These are phyloP conservation scores for Eubasilissa regina DNA, from an alignment of 1,140 invertebrate genomes.

Conservation along the genomic window DNA sequence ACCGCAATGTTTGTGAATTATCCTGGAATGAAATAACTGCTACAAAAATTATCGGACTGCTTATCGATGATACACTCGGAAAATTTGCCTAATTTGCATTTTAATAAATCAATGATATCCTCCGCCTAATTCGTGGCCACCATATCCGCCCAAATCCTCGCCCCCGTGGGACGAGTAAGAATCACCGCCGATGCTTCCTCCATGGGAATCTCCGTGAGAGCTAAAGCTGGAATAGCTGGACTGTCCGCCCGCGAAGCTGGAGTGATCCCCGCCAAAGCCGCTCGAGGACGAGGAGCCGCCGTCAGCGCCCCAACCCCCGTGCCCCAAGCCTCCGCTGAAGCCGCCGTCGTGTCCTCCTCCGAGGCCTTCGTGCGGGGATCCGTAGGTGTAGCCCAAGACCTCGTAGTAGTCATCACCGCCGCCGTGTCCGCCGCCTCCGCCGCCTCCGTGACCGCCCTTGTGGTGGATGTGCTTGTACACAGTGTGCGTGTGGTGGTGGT, in stretches of 20 bases:
- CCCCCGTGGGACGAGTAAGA: constrained; percentile 63
- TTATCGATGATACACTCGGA: neutral
- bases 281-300: constrained; percentile 54
- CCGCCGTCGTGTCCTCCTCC: constrained; percentile 64
- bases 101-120: constrained; percentile 31
- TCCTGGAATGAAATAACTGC: constrained; percentile 24
- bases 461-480: constrained; percentile 74
- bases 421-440: constrained; percentile 67
- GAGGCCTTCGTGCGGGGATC: constrained; percentile 67
- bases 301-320: constrained; percentile 63
- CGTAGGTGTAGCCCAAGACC: constrained; percentile 70
- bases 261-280: constrained; percentile 62
- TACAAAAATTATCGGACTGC: neutral
- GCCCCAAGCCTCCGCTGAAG: constrained; percentile 65
- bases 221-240: constrained; percentile 65
- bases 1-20: constrained; percentile 18
- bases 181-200: constrained; percentile 60
- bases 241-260: constrained; percentile 62
- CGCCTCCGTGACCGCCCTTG: constrained; percentile 66
- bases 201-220: constrained; percentile 62
- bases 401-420: constrained; percentile 67
- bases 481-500: constrained; percentile 76
- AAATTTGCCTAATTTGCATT: neutral
- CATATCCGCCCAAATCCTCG: constrained; percentile 59
- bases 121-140: constrained; percentile 10